Conservation (phyloP, 2,888 invertebrate species). For the Himalopsyche anomala region DNA sequence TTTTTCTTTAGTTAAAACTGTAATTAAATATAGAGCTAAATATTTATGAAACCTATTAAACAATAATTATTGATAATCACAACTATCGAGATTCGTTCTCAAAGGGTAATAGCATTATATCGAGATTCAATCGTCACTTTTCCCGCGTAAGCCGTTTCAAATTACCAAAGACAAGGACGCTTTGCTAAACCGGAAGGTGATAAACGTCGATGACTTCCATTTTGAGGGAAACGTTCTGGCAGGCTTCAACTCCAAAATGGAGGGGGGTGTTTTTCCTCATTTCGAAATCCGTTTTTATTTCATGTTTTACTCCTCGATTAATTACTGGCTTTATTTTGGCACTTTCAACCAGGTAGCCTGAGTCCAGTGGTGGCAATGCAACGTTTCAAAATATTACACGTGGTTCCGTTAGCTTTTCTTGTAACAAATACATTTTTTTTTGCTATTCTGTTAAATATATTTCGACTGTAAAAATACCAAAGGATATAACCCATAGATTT, state of each 20-base stretch:
- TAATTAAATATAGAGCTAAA: too few relatives aligned
- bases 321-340: slow-evolving; percentile 38
- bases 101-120: neutral
- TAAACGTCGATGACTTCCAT: slow-evolving; percentile 38
- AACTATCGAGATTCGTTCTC: too few relatives aligned
- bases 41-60: too few relatives aligned
- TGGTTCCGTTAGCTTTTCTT: too few relatives aligned
- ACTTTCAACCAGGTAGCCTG: slow-evolving; percentile 24
- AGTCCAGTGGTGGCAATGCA: neutral
- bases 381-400: too few relatives aligned
- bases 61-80: too few relatives aligned
- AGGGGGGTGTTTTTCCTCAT: neutral
- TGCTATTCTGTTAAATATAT: too few relatives aligned
- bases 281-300: slow-evolving; percentile 39
- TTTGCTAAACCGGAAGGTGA: slow-evolving; percentile 4
- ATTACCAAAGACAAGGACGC: neutral
- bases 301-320: slow-evolving; percentile 33
- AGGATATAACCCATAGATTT: too few relatives aligned
- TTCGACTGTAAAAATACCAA: too few relatives aligned
- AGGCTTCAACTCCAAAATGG: slow-evolving; percentile 33
- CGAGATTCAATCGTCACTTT: neutral
- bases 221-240: slow-evolving; percentile 19
- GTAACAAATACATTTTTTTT: too few relatives aligned
- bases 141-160: slow-evolving; percentile 1
- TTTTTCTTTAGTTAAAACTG: too few relatives aligned